A percentile compares a stretch with the other conserved stretches of the same genome.
phyloP scores from a whole-genome alignment of 2,113 vertebrate species.

The Zosterops japonicus region DNA sequence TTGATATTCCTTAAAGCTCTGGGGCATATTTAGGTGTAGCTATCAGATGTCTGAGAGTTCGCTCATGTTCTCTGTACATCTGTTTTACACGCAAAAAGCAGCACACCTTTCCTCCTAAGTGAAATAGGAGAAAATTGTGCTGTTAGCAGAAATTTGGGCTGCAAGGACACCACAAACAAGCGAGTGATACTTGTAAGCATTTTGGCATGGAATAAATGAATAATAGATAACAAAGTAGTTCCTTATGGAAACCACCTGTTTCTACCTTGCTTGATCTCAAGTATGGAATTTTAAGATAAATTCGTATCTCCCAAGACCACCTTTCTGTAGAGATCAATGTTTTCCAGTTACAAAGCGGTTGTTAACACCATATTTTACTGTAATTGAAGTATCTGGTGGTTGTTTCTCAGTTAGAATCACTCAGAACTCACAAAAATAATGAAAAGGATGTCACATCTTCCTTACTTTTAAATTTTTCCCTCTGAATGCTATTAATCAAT shows the following conservation, averaged over 20 bases:
- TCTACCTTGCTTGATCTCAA: slow-evolving; percentile 23
- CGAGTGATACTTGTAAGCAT: not conserved
- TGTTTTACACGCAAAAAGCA: not conserved
- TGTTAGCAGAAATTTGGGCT: not conserved
- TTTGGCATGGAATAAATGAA: not conserved
- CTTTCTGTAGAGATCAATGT: not conserved
- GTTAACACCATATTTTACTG: not conserved
- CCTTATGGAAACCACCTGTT: slow-evolving; percentile 8
- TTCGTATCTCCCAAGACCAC: not conserved
- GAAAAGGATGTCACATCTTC: not conserved
- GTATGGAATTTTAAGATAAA: slow-evolving; percentile 40
- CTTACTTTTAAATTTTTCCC: slow-evolving; percentile 32
- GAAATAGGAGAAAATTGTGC: not conserved
- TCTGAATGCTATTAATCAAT: slow-evolving; percentile 53
- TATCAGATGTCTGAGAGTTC: not conserved
- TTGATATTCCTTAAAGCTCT: not conserved
- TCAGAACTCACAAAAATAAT: not conserved
- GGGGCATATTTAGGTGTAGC: not conserved
- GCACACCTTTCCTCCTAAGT: not conserved
- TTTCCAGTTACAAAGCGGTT: slow-evolving; percentile 5
- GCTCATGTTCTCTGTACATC: fast-evolving
- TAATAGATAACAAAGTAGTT: not conserved
- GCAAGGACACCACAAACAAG: not conserved
- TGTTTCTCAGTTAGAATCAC: not conserved
- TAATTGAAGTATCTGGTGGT: slow-evolving; percentile 8